Base-by-base conservation (phyloP, 2,888 invertebrate species). In the Dicranocentrus wangi region DNA sequence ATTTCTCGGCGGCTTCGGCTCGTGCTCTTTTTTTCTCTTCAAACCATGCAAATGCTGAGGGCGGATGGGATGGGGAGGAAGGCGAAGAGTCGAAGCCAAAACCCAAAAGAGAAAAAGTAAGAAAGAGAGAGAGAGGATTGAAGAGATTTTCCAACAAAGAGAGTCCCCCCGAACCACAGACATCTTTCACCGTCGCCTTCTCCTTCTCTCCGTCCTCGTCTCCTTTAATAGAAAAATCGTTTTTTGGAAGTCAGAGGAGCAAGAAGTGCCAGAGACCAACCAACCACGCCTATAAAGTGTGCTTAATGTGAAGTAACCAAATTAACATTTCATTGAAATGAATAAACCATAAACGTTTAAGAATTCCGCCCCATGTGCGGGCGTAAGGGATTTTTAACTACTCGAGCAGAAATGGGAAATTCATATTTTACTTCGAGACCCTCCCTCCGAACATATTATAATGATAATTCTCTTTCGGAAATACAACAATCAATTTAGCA, bases 251-350 rank as follows among this genome's bases (percentile, higher is more conserved):
- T 39, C 15, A 10, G 28, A 47, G n/a, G 63, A 28, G 47, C 23
- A 23, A 58, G n/a, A 71, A 79, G 70, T 79, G 78, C 71, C 78
- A 79, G 71, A 53, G 58, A 71, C 55, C 47, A n/a, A 10, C 42
- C n/a, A 65, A 79, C 78, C 78, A 79, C 78, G 78, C 78, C 78
- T 79, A 71, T 71, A 66, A 79, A 79, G 71, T 79, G 78, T 79
- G 78, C 71, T 79, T 79, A 71, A 71, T 79, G 70, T 65, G 71
- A 79, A 79, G 65, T 71, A 79, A 79, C 78, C 71, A 79, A 79
- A 79, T 79, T 79, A 79, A 79, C 78, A 79, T 79, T 79, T 79
- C 78, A 79, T 79, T 79, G 78, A 71, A 79, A 79, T 79, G 78
- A 79, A 79, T 79, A 79, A 71, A 79, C 78, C 78, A 79, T 79